Evolutionary conservation across 2,888 invertebrate species (phyloP).

Genomic region (Tuta absoluta): DNA sequence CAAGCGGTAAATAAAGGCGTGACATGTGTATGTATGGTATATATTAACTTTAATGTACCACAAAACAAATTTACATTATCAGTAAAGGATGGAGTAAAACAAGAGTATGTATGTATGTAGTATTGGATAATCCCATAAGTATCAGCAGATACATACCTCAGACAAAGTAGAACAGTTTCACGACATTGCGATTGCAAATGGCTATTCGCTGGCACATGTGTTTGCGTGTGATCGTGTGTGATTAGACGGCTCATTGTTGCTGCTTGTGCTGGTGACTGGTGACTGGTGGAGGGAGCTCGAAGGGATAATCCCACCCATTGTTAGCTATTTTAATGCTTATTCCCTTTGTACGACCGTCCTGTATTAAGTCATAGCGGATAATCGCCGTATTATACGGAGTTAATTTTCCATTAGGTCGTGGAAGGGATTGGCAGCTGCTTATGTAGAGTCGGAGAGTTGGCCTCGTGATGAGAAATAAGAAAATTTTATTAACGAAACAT

Average conservation of each 20-base stretch:
- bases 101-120: too few species aligned
- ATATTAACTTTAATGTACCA: too few species aligned
- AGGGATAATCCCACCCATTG: constrained; percentile 75
- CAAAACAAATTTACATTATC: too few species aligned
- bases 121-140: too few species aligned
- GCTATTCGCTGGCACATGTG: neutral
- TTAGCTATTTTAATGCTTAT: constrained; percentile 79
- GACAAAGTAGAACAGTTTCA: too few species aligned
- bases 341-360: constrained; percentile 70
- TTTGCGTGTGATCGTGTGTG: constrained; percentile 40
- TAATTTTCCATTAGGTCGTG: constrained; percentile 74
- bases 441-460: constrained; percentile 39
- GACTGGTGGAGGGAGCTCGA: constrained; percentile 54
- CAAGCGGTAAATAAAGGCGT: too few species aligned
- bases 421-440: constrained; percentile 71
- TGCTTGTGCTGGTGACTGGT: neutral
- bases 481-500: too few species aligned
- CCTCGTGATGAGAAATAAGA: too few species aligned
- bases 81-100: too few species aligned
- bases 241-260: constrained; percentile 58
- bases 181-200: neutral
- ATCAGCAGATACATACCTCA: too few species aligned
- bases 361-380: constrained; percentile 80
- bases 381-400: constrained; percentile 77
- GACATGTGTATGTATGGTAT: too few species aligned